Evolutionary conservation across 2,797 vertebrate genomes (phyloP).

Genomic region (Myotis vivesi): DNA sequence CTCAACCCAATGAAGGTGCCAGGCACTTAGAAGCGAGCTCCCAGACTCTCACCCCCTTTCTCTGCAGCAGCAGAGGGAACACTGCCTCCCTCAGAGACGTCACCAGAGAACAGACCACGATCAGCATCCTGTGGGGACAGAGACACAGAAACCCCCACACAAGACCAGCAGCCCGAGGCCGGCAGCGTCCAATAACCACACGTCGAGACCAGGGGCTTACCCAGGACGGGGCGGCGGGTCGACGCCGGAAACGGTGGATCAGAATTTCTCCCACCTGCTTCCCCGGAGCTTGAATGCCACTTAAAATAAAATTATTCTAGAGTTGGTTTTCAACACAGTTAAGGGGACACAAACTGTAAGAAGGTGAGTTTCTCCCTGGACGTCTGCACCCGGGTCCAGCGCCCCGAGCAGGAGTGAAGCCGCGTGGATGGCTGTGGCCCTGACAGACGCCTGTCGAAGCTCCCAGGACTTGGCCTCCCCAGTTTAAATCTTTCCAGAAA

Average conservation of each 20-base stretch:
- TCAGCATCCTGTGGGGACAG: too few relatives aligned
- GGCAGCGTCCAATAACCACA: too few relatives aligned
- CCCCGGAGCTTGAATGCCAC: not conserved
- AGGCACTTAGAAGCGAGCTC: not conserved
- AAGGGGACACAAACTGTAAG: not conserved
- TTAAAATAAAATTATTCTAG: not conserved
- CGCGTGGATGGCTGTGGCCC: not conserved
- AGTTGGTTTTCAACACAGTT: not conserved
- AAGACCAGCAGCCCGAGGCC: too few relatives aligned
- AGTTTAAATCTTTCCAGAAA: not conserved
- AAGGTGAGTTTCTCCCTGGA: not conserved
- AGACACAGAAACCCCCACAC: not conserved
- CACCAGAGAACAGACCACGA: not conserved
- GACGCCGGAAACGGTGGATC: too few relatives aligned
- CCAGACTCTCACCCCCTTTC: not conserved
- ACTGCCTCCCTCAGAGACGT: not conserved
- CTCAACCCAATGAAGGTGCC: not conserved
- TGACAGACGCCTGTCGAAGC: not conserved
- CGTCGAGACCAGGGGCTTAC: too few relatives aligned
- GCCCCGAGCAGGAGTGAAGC: not conserved
- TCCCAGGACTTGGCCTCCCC: not conserved
- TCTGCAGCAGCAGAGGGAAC: not conserved
- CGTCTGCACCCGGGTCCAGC: not conserved
- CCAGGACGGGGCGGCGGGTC: too few relatives aligned
- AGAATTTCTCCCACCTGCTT: not conserved